These are phyloP conservation scores for Tyrannus savana DNA, from an alignment of 2,113 vertebrate species.

Conservation along the genomic window DNA sequence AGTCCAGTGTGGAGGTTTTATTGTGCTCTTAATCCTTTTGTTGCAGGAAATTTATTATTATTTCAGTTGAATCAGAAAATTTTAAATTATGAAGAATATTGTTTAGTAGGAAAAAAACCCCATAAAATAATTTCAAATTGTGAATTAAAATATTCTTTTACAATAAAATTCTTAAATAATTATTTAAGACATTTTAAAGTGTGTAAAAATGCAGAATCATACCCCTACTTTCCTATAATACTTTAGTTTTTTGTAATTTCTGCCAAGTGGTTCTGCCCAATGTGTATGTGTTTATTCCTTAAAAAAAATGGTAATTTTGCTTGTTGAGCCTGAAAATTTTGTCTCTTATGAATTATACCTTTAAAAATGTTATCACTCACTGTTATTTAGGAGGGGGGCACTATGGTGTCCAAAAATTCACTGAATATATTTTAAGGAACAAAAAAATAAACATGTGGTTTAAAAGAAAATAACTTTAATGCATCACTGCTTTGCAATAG, in stretches of 20 bases:
- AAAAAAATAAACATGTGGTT: not conserved
- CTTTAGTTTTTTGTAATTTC: not conserved
- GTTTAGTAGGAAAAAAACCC: accelerated
- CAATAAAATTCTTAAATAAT: not conserved
- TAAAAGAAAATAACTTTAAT: not conserved
- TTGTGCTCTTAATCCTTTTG: not conserved
- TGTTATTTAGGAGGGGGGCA: not conserved
- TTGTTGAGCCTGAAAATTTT: not conserved
- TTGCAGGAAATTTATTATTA: not conserved
- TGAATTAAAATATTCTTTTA: not conserved
- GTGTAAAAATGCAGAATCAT: not conserved
- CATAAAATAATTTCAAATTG: not conserved
- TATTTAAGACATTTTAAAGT: not conserved
- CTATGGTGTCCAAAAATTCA: not conserved
- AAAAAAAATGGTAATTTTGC: not conserved
- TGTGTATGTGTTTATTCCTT: not conserved
- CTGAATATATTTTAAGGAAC: not conserved
- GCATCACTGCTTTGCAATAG: not conserved
- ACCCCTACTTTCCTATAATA: not conserved
- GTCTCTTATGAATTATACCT: not conserved
- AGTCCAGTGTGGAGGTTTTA: too few species aligned
- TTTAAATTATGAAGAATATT: not conserved
- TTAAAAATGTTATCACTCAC: not conserved
- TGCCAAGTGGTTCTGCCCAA: not conserved
- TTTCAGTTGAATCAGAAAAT: not conserved